Evolutionary conservation across 1,140 invertebrate species (phyloP).

Genomic region (Ruditapes philippinarum): DNA sequence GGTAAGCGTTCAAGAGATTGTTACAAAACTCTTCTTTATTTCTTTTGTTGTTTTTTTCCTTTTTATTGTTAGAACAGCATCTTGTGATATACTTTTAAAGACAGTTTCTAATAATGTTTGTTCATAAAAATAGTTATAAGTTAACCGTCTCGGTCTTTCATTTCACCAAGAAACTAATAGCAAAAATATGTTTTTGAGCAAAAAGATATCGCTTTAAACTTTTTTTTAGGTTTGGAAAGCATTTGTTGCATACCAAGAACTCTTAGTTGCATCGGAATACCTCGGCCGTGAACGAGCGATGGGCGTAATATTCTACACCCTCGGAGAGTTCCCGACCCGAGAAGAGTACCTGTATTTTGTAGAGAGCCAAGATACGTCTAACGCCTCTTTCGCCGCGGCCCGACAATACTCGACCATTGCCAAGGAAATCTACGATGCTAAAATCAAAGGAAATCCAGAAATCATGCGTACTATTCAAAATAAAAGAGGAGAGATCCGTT

Average conservation of each 20-base stretch:
- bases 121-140: too few relatives aligned
- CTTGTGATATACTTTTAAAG: too few relatives aligned
- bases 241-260: slow-evolving; percentile 74
- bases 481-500: slow-evolving; percentile 64
- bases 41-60: too few relatives aligned
- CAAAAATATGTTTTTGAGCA: too few relatives aligned
- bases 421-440: slow-evolving; percentile 66
- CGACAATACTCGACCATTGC: slow-evolving; percentile 72
- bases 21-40: too few relatives aligned
- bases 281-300: slow-evolving; percentile 76
- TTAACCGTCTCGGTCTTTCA: too few relatives aligned
- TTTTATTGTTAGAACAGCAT: too few relatives aligned
- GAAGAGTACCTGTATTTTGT: slow-evolving; percentile 75
- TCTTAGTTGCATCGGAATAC: slow-evolving; percentile 74
- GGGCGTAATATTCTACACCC: slow-evolving; percentile 72
- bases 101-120: too few relatives aligned
- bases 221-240: slow-evolving; percentile 75
- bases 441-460: slow-evolving; percentile 53
- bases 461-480: slow-evolving; percentile 50
- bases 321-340: slow-evolving; percentile 69
- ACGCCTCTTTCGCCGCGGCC: slow-evolving; percentile 72
- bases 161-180: too few relatives aligned
- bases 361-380: slow-evolving; percentile 74
- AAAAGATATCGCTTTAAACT: too few relatives aligned
- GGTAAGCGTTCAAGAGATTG: not conserved